phyloP scores from a whole-genome alignment of 1,140 invertebrate species.

The Drosophila ironensis region DNA sequence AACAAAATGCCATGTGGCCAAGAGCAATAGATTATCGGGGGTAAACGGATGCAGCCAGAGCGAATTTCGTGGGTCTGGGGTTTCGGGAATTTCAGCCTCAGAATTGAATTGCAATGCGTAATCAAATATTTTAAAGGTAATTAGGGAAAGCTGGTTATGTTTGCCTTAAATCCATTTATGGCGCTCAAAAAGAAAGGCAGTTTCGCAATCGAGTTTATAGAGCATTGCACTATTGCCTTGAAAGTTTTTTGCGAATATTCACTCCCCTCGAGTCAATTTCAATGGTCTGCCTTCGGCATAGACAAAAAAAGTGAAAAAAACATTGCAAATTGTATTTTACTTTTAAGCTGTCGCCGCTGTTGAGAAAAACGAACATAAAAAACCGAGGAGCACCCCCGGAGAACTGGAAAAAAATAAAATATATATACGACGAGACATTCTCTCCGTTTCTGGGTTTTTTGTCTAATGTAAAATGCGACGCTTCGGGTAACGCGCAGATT shows the following conservation, averaged over 20 bases:
- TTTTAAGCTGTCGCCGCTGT: constrained; percentile 48
- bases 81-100: too few relatives aligned
- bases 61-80: too few relatives aligned
- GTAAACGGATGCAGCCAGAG: constrained; percentile 1
- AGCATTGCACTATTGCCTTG: constrained; percentile 13
- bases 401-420: constrained; percentile 22
- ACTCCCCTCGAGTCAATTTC: constrained; percentile 50
- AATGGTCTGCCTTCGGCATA: constrained; percentile 60
- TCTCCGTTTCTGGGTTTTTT: constrained; percentile 51
- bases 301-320: constrained; percentile 30
- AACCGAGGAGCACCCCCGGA: background rate
- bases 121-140: background rate
- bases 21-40: constrained; percentile 14
- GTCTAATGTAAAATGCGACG: constrained; percentile 68
- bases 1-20: constrained; percentile 24
- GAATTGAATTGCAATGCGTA: constrained; percentile 3
- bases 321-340: constrained; percentile 65
- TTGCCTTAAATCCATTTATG: too few relatives aligned
- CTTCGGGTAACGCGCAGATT: constrained; percentile 74
- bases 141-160: too few relatives aligned
- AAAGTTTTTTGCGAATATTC: constrained; percentile 2
- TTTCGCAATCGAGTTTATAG: too few relatives aligned
- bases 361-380: constrained; percentile 11
- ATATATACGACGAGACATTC: background rate
- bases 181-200: too few relatives aligned